These are phyloP conservation scores for Eurystomus glaucurus DNA, from an alignment of 2,797 vertebrate species.

Conservation along the genomic window DNA sequence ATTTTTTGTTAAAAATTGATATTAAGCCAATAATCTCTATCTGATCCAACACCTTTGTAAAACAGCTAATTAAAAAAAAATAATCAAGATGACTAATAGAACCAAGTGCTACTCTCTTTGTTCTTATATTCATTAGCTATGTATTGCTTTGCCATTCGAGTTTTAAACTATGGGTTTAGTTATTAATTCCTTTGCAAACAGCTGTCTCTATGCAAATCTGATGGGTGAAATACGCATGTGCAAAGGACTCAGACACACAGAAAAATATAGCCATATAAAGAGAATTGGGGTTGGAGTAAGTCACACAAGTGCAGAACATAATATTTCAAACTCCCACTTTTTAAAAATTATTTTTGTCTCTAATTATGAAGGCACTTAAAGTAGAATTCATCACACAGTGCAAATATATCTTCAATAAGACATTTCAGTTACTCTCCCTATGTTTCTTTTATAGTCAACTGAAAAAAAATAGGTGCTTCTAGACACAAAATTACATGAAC, in stretches of 20 bases:
- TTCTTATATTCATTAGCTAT: not conserved
- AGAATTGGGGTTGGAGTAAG: not conserved
- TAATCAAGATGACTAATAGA: not conserved
- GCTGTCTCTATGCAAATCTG: not conserved
- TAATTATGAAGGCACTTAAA: not conserved
- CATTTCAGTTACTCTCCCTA: not conserved
- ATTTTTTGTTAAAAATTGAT: not conserved
- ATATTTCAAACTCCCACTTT: not conserved
- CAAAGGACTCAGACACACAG: not conserved
- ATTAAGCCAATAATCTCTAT: not conserved
- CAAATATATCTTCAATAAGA: not conserved
- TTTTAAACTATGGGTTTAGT: not conserved
- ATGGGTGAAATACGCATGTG: not conserved
- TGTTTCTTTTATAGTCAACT: not conserved
- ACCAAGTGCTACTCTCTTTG: not conserved
- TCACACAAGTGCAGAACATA: not conserved
- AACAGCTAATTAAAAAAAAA: not conserved
- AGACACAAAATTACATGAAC: not conserved
- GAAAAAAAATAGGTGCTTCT: not conserved
- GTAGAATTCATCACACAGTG: not conserved
- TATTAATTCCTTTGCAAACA: not conserved
- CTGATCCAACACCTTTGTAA: not conserved
- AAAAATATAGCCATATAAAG: not conserved
- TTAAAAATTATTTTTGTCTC: not conserved
- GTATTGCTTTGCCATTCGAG: not conserved